Evolutionary conservation across 53 echinoderm and acorn worm genomes (phyloP), one percentile per base, ranked within the genome.

Genomic region (Zoroaster sp.): DNA sequence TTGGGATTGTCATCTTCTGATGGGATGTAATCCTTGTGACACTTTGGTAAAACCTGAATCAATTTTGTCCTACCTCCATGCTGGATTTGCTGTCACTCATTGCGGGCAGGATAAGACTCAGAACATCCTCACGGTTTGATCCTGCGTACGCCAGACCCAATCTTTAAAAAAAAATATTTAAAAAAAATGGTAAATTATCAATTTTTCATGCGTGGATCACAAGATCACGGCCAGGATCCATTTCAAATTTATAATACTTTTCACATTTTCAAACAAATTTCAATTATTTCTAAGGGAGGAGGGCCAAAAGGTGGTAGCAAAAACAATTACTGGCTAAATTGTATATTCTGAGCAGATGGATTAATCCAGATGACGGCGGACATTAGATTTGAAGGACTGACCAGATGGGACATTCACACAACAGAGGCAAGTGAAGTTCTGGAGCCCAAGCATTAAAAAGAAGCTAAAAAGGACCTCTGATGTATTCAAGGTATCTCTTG

Each of bases 121-220:
- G 90, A 17, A 97, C 97, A 74, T 97, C 97, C 89, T 97, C 97
- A 40, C 97, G 88, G 68, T 97, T 97, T 28, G 97, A 97, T 8
- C 97, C 97, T 63, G 97, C 92, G 63, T 97, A 97, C 0, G 97
- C 97, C 43, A 97, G 86, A 47, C 97, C 97, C 74, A 97, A 87
- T 52, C 97, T 97, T 68, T 13, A 71, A 72, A 34, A 71, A 25
- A 68, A 14, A 28, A 44, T 30, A 43, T 59, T 15, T 20, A 82
- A 0, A 53, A 30, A 10, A 21, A 38, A 35, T 33, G 1, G 42
- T 15, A n/a, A 14, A 52, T 52, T 1, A 52, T 52, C 18, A n/a
- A 52, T 0, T 18, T 4, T 0, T 9, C 0, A 5, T 52, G 47
- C 47, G 17, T 18, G 52, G 4, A 15, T 17, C n/a, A n/a, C n/a